Conservation (phyloP, 2,888 invertebrate genomes). For the Chymomyza amoena region DNA sequence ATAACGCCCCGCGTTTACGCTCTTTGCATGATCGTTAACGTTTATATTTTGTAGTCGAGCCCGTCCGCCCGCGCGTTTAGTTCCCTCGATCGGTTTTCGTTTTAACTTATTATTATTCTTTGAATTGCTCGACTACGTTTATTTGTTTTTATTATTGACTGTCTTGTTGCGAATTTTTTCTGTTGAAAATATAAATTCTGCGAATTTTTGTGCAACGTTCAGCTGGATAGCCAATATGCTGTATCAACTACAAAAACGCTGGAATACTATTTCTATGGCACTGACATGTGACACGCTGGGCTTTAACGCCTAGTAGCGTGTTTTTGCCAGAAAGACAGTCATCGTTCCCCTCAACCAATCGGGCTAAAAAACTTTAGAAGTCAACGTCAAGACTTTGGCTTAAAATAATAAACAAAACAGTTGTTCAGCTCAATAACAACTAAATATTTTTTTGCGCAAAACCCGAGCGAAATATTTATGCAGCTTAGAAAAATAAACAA, state of each 20-base stretch:
- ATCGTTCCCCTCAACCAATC: background rate
- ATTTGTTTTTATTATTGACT: conserved; percentile 27
- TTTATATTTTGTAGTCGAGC: conserved; percentile 16
- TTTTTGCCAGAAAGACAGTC: background rate
- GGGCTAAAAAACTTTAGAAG: background rate
- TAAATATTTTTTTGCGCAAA: background rate
- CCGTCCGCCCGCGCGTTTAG: conserved; percentile 7
- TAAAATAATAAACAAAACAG: conserved; percentile 33
- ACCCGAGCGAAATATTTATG: conserved; percentile 28
- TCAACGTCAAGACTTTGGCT: background rate
- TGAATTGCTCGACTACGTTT: conserved; percentile 42
- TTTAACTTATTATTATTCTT: conserved; percentile 42
- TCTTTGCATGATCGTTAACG: background rate
- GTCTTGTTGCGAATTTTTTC: conserved; percentile 11
- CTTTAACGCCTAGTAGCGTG: background rate
- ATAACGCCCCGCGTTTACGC: background rate
- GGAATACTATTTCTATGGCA: background rate
- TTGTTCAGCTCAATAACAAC: conserved; percentile 9
- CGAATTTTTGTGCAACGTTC: background rate
- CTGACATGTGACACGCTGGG: background rate
- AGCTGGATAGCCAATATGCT: background rate
- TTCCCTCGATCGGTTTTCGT: conserved; percentile 37
- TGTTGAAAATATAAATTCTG: conserved; percentile 7
- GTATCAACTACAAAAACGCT: background rate
- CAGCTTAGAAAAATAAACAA: conserved; percentile 56